These are phyloP conservation scores for Meandrusa payeni DNA, from an alignment of 2,888 invertebrate genomes.

Conservation along the genomic window DNA sequence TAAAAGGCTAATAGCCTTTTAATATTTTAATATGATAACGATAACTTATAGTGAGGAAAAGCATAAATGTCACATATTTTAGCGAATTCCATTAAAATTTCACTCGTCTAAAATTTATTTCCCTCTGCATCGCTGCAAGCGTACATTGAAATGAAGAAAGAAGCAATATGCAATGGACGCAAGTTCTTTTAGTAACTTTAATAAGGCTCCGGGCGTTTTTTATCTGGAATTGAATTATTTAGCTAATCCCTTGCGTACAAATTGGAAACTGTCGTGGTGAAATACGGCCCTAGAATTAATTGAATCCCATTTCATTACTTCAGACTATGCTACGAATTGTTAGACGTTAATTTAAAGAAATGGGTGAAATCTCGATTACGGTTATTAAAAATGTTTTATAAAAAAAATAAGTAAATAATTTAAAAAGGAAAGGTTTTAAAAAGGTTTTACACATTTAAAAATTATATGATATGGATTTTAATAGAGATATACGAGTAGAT, in stretches of 20 bases:
- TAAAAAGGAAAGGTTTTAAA: no score
- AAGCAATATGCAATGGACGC: not conserved
- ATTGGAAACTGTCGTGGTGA: conserved; percentile 8
- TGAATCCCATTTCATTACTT: conserved; percentile 7
- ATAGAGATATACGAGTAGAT: no score
- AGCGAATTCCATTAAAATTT: conserved; percentile 23
- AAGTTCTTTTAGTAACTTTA: conserved; percentile 12
- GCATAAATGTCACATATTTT: conserved; percentile 19
- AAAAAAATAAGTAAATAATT: no score
- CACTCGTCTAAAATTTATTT: conserved; percentile 25
- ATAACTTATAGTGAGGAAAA: conserved; percentile 5
- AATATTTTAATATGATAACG: not conserved
- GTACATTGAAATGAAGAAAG: conserved; percentile 9
- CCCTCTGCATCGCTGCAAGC: conserved; percentile 15
- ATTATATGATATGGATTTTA: no score
- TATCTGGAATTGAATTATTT: conserved; percentile 9
- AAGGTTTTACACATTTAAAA: no score
- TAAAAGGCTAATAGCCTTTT: no score
- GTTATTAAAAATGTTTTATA: no score
- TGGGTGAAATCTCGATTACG: not conserved
- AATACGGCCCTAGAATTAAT: conserved; percentile 9
- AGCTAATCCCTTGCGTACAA: conserved; percentile 5
- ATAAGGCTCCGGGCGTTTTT: conserved; percentile 15
- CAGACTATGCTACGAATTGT: not conserved
- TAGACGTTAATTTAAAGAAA: conserved; percentile 2